Percentiles rank a stretch among this genome's conserved stretches.
phyloP scores from a whole-genome alignment of 2,113 vertebrate genomes.

The Epinephelus cyanopodus region DNA sequence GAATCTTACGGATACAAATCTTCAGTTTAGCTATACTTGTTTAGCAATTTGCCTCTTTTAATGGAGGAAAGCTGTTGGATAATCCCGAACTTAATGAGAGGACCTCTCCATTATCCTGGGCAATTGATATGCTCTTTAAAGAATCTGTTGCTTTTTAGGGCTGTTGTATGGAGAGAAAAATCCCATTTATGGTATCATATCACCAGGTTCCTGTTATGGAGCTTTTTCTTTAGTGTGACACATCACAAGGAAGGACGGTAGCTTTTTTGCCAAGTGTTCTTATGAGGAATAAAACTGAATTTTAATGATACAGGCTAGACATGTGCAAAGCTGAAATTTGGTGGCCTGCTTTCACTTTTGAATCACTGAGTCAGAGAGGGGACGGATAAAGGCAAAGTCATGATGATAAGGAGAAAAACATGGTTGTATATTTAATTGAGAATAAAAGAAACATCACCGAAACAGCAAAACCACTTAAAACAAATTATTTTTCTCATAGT shows the following conservation, averaged over 20 bases:
- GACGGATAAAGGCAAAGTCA: not conserved
- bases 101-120: not conserved
- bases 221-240: slow-evolving; percentile 8
- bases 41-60: not conserved
- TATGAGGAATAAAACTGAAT: not conserved
- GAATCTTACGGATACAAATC: not conserved
- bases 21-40: not conserved
- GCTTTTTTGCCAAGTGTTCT: not conserved
- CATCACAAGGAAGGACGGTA: not conserved
- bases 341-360: not conserved
- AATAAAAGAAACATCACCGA: no score
- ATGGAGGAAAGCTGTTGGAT: not conserved
- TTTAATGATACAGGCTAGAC: not conserved
- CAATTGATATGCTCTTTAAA: not conserved
- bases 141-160: not conserved
- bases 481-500: no score
- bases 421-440: no score
- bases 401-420: not conserved
- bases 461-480: no score
- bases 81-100: not conserved
- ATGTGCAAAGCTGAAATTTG: not conserved
- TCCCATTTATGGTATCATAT: not conserved
- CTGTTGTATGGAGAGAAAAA: not conserved
- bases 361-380: not conserved
- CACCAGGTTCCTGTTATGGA: not conserved